Conservation (phyloP, 2,797 vertebrate genomes). For the Hydrophis major region DNA sequence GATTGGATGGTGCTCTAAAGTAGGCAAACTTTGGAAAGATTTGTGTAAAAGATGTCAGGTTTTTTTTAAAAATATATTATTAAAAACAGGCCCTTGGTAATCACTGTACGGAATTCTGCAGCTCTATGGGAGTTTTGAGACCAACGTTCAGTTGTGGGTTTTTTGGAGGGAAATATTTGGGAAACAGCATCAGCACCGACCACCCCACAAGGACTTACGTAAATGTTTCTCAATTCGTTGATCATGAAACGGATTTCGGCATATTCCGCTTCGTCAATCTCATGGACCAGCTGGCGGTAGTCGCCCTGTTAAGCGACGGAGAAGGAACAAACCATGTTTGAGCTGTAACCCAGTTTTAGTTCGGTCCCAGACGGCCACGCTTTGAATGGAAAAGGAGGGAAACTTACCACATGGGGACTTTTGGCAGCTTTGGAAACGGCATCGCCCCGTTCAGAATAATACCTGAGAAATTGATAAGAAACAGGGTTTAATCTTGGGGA, state of each 20-base stretch:
- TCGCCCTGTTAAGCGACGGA: constrained; percentile 74
- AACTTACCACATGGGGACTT: constrained; percentile 85
- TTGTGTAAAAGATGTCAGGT: neutral
- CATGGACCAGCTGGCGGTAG: constrained; percentile 86
- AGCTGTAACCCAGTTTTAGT: accelerated
- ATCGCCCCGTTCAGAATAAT: constrained; percentile 87
- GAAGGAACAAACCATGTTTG: neutral
- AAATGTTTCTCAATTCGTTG: constrained; percentile 84
- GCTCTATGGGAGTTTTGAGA: neutral
- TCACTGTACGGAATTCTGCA: neutral
- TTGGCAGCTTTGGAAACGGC: constrained; percentile 89
- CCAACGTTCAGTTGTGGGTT: neutral
- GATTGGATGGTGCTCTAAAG: neutral
- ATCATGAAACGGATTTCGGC: constrained; percentile 82
- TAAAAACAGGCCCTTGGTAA: neutral
- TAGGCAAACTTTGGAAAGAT: too few species aligned
- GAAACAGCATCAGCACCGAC: accelerated
- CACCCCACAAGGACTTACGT: constrained; percentile 69
- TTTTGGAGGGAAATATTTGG: neutral
- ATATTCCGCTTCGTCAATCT: constrained; percentile 85
- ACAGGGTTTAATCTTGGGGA: neutral
- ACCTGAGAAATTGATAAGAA: constrained; percentile 63
- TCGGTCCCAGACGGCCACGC: accelerated
- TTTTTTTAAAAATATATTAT: neutral
- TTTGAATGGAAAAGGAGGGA: neutral